Base-by-base conservation (phyloP, 2,888 invertebrate species). In the Crematogaster levior region DNA sequence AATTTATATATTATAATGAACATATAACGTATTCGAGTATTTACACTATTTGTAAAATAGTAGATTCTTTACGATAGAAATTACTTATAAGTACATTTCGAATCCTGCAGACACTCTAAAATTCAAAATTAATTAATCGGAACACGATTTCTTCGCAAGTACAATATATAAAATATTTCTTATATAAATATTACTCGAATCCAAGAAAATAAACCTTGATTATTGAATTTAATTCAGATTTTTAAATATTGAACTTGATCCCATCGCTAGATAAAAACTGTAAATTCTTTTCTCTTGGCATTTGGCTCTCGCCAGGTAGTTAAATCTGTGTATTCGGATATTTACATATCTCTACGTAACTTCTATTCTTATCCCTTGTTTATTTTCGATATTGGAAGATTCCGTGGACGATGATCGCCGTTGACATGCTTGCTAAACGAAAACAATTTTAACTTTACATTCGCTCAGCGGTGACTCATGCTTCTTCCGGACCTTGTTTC, bases 381-480 rank as follows among this genome's bases (percentile, higher is more conserved):
- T 30, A 51, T 68, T 68, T 34, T 48, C 48, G 15, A 46, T 66
- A 66, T 46, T 66, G 30, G 3, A 48, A n/a, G 48, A 21, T 12
- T 27, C 18, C 24, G 48, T 12, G n/a, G 1, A 12, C 37, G 18
- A 24, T 37, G 24, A 70, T 70, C 27, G 30, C 18, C 7, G 18
- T 37, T 0, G 5, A 46, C 48, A n/a, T n/a, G n/a, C 7, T 18
- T 4, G 27, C 18, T 18, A 3, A 60, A 34, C 15, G 27, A 9
- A 30, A 21, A 37, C 6, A n/a, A 1, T 30, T 48, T 34, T 21
- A 2, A 7, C n/a, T n/a, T n/a, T 21, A 10, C 43, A 27, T 10
- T 10, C 10, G 5, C 30, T 18, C 3, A 21, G 21, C 21, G 34
- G 21, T 37, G 21, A 34, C 15, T 21, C 37, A 27, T 2, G 24